Evolutionary conservation across 1,140 invertebrate species (phyloP), one percentile per base, ranked within the genome.

Genomic region (Drosophila tani): DNA sequence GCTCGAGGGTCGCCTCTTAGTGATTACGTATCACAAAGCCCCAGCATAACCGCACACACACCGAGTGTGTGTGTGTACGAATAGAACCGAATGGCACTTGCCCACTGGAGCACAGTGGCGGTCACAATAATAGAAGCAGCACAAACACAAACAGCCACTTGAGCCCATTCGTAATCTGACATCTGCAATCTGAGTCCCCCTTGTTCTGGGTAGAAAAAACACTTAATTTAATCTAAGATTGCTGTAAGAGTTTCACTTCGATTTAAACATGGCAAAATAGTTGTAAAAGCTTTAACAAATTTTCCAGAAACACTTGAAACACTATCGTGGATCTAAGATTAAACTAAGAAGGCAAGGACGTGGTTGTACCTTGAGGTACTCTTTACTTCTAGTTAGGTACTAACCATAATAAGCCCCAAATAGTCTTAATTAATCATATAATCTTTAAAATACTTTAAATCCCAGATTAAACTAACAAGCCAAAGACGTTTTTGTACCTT

Each of bases 1-100:
- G 67, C 67, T 69, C 68, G 80, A 75, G 83, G 65, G 79, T 68
- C 74, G 82, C 38, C 75, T 63, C 60, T 64, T 65, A 74, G 74
- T 64, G 78, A 84, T 85, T 84, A 60, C 81, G 73, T 60, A 49
- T 80, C 47, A 66, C 49, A 57, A 49, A 47, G 55, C 50, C 47
- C 46, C 60, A 57, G 56, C 56, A 70, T 69, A 70, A 41, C 29
- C 27, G 24, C 38, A 50, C 45, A 35, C 19, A 29, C 38, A 17
- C 43, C 21, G 40, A 24, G 17, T 19, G 50, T 14, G 50, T 14
- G 27, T 51, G 50, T 38, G 51, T 38, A 38, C 40, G 40, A 56
- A 5, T 35, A 21, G 51, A 55, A 56, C 38, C 38, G 53, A 40
- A 56, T 47, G 19, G 24, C 21, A 66, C 63, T 35, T 62, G 63